A percentile compares a stretch with the other conserved stretches of the same genome.
phyloP scores from a whole-genome alignment of 2,888 invertebrate genomes.

The Hirtodrosophila alboralis region DNA sequence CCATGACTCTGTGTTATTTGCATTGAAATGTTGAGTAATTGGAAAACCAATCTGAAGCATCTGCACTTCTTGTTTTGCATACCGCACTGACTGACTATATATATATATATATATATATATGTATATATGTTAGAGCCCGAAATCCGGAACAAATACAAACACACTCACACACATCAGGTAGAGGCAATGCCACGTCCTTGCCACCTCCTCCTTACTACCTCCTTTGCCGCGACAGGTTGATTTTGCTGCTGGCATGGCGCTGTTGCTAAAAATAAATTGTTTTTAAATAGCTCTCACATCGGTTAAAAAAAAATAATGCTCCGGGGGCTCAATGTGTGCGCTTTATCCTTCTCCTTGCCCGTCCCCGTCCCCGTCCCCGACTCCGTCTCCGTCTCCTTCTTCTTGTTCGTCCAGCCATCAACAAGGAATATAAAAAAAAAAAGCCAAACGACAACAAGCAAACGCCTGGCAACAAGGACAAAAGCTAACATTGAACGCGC shows the following conservation, averaged over 20 bases:
- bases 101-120: slow-evolving; percentile 7
- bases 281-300: slow-evolving; percentile 74
- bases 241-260: slow-evolving; percentile 64
- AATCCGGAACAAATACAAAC: slow-evolving; percentile 44
- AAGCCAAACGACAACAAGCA: slow-evolving; percentile 24
- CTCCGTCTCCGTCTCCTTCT: too few species aligned
- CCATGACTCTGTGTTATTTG: slow-evolving; percentile 66
- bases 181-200: neutral
- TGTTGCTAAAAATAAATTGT: slow-evolving; percentile 77
- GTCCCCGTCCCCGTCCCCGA: too few species aligned
- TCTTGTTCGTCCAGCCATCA: slow-evolving; percentile 17
- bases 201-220: too few species aligned
- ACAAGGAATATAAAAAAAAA: slow-evolving; percentile 10
- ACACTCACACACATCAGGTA: slow-evolving; percentile 4
- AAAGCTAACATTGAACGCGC: slow-evolving; percentile 62
- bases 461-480: slow-evolving; percentile 49
- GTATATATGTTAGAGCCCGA: slow-evolving; percentile 34
- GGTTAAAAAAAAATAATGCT: slow-evolving; percentile 34
- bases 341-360: slow-evolving; percentile 38
- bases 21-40: slow-evolving; percentile 80
- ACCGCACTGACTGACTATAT: slow-evolving; percentile 57
- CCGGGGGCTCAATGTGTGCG: slow-evolving; percentile 25
- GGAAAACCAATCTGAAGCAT: slow-evolving; percentile 79
- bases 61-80: slow-evolving; percentile 78
- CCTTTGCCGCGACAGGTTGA: slow-evolving; percentile 60